Evolutionary conservation across 2,888 invertebrate species (phyloP).

Genomic region (Lapara coniferarum): DNA sequence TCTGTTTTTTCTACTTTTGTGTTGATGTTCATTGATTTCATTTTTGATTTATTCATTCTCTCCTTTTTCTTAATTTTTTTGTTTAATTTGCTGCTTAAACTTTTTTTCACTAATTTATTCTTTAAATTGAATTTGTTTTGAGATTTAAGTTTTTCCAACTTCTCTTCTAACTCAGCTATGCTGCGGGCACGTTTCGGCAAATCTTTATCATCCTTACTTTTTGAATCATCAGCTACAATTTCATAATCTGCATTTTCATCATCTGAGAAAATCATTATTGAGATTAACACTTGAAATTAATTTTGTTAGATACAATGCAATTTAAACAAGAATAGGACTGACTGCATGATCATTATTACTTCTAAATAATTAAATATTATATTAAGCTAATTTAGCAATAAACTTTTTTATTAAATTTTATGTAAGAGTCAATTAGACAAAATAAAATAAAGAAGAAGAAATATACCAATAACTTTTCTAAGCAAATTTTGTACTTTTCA

Average conservation of each 20-base stretch:
- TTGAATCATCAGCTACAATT: constrained; percentile 55
- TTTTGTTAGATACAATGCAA: no score
- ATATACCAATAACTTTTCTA: no score
- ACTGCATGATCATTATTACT: no score
- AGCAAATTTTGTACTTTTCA: no score
- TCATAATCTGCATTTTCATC: constrained; percentile 67
- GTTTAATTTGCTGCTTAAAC: constrained; percentile 86
- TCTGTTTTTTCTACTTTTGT: constrained; percentile 46
- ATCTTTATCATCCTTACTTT: constrained; percentile 54
- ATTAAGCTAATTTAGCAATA: no score
- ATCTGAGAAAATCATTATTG: constrained; percentile 48
- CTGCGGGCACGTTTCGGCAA: constrained; percentile 81
- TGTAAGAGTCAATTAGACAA: no score
- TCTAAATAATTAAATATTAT: no score
- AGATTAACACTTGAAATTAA: not conserved
- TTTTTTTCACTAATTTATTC: constrained; percentile 86
- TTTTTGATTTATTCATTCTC: constrained; percentile 62
- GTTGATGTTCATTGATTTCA: constrained; percentile 51
- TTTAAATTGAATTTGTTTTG: constrained; percentile 85
- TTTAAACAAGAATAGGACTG: no score
- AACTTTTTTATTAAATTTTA: no score
- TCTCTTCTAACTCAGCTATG: constrained; percentile 86
- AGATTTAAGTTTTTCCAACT: constrained; percentile 85
- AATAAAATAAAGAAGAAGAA: no score
- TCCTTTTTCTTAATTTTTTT: constrained; percentile 86